These are phyloP conservation scores for Blastomussa wellsi DNA, from an alignment of 92 coral and sea anemone genomes.

Conservation along the genomic window DNA sequence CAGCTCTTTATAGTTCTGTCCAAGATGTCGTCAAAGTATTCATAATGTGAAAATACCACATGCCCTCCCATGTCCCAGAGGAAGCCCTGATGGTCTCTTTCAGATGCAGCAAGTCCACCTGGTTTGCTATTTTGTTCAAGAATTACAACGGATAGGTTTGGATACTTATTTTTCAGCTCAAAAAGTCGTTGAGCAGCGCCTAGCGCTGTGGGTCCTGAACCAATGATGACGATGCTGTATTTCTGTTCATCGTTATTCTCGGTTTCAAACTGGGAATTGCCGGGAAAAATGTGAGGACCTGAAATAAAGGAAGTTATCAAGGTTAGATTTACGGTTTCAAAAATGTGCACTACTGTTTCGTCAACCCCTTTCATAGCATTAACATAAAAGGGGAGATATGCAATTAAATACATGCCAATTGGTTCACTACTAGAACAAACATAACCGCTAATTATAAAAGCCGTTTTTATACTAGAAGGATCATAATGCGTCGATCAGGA, in stretches of 20 bases:
- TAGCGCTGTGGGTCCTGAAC: slow-evolving; percentile 70
- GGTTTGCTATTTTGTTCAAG: slow-evolving; percentile 55
- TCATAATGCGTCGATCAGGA: too few species aligned
- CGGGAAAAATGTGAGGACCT: not conserved
- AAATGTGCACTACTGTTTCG: too few species aligned
- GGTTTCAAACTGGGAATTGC: not conserved
- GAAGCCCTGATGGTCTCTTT: slow-evolving; percentile 63
- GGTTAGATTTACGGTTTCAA: too few species aligned
- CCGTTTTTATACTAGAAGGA: too few species aligned
- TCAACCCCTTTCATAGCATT: too few species aligned
- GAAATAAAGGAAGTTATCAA: not conserved
- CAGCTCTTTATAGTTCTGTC: slow-evolving; percentile 51
- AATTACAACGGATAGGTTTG: slow-evolving; percentile 38
- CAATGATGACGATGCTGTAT: slow-evolving; percentile 43
- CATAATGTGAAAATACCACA: slow-evolving; percentile 66
- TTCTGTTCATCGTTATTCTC: not conserved
- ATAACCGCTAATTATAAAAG: too few species aligned
- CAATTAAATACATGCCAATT: too few species aligned
- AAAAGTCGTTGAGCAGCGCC: slow-evolving; percentile 66
- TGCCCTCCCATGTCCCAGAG: slow-evolving; percentile 82
- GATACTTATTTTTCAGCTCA: slow-evolving; percentile 39
- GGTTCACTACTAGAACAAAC: too few species aligned
- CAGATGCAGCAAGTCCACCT: slow-evolving; percentile 66
- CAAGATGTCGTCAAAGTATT: slow-evolving; percentile 52
- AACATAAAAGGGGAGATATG: too few species aligned